Base-by-base conservation (phyloP, 2,113 vertebrate genomes). In the Pangasianodon hypophthalmus region DNA sequence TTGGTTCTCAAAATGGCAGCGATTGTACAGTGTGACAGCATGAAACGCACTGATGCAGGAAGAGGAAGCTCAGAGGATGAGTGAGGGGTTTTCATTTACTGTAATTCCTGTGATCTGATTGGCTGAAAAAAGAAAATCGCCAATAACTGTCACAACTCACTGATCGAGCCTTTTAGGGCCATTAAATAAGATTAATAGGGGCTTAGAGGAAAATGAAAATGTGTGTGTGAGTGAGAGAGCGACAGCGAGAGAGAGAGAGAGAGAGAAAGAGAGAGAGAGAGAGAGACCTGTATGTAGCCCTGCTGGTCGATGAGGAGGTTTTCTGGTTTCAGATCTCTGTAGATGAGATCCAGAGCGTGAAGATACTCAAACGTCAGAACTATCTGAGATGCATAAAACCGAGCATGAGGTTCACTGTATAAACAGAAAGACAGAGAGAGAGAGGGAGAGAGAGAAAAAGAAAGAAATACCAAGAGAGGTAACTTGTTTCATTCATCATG, bases 301-400 rank as follows among this genome's bases (percentile, higher is more conserved):
- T 96, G 95, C 89, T 96, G 96, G 92, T 97, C 96, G 5, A 97
- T 97, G 85, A 97, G 96, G 88, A 97, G 95, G 93, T 97, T 97
- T 92, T 97, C 96, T 1, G 96, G 96, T 93, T 97, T 97, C 92
- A 97, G 95, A 93, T 97, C 96, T 92, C 96, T 94, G 92, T 97
- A 97, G 93, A 97, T 96, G 92, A 97, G 96, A 92, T 97, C 96
- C 48, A 97, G 94, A 0, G 95, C 96, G 90, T 97, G 96, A 89
- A 97, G 95, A 88, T 97, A 97, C 92, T 97, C 96, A 14, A 97
- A 97, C 2, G 96, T 97, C 92, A 97, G 93, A 50, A 97, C 96
- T 29, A 97, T 97, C 93, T 97, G 96, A 50, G 96, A 96, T 0
- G 96, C 96, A 16, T 97, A 97, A 92, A 97, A 97, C 48, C 96